Percentiles rank a stretch among this genome's conserved stretches.
These are phyloP conservation scores for Heliconius nattereri DNA, from an alignment of 1,140 invertebrate species.

Conservation along the genomic window DNA sequence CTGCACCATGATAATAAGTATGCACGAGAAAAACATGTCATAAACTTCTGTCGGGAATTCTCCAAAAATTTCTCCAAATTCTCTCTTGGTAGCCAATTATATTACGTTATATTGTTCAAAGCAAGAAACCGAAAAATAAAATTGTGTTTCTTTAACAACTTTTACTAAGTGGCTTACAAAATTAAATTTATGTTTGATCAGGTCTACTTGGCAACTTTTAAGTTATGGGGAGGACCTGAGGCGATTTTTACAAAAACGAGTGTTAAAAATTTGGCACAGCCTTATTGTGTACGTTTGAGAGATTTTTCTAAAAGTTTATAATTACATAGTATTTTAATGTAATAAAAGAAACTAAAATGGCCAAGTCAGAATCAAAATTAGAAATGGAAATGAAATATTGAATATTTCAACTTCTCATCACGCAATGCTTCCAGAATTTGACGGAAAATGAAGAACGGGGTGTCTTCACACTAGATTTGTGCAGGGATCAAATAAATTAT, in stretches of 20 bases:
- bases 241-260: not conserved
- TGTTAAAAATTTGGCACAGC: not conserved
- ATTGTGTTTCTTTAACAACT: conserved; percentile 21
- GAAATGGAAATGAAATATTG: too few relatives aligned
- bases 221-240: not conserved
- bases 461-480: too few relatives aligned
- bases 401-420: too few relatives aligned
- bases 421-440: too few relatives aligned
- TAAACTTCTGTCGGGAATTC: not conserved
- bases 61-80: not conserved
- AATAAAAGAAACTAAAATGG: too few relatives aligned
- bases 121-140: conserved; percentile 29
- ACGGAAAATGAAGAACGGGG: too few relatives aligned
- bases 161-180: conserved; percentile 23
- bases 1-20: too few relatives aligned
- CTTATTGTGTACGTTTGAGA: too few relatives aligned
- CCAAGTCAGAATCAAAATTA: too few relatives aligned
- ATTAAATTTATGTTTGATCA: conserved; percentile 29
- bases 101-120: conserved; percentile 19
- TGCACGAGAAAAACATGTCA: not conserved
- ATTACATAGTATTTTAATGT: too few relatives aligned
- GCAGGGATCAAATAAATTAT: too few relatives aligned
- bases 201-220: not conserved
- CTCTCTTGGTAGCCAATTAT: conserved; percentile 13
- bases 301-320: too few relatives aligned